These are phyloP conservation scores for Macaria notata DNA, from an alignment of 2,888 invertebrate genomes.

Conservation along the genomic window DNA sequence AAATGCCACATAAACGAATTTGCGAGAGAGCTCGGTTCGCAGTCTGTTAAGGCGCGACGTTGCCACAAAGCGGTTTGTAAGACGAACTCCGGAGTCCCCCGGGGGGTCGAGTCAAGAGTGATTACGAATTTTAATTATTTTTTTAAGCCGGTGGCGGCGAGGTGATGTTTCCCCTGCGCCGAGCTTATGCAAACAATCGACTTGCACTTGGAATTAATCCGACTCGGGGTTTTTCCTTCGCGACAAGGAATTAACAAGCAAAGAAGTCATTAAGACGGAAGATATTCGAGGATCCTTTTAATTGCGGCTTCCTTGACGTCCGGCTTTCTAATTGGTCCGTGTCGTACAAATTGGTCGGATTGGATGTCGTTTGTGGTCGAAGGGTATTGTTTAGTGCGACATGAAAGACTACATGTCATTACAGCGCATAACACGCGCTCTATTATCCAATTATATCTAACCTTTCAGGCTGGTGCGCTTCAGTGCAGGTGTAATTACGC, in stretches of 20 bases:
- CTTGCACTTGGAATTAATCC: conserved; percentile 82
- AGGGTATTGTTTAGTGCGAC: conserved; percentile 41
- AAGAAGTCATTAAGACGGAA: conserved; percentile 81
- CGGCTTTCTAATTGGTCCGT: conserved; percentile 77
- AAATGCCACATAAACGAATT: conserved; percentile 56
- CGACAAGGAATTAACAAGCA: conserved; percentile 82
- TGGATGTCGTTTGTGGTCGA: conserved; percentile 52
- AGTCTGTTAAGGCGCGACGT: conserved; percentile 44
- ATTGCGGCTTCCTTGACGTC: conserved; percentile 77
- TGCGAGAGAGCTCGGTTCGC: conserved; percentile 51
- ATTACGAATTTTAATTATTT: conserved; percentile 83
- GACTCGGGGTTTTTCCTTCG: conserved; percentile 75
- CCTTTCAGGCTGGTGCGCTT: conserved; percentile 70
- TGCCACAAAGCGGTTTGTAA: conserved; percentile 43
- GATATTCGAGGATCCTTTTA: conserved; percentile 80
- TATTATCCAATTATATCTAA: conserved; percentile 81
- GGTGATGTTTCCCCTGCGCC: conserved; percentile 77
- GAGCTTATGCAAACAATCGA: conserved; percentile 82
- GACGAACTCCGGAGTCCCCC: conserved; percentile 55
- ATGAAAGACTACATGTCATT: conserved; percentile 64
- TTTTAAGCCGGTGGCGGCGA: conserved; percentile 81
- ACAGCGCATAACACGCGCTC: conserved; percentile 63
- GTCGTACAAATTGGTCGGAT: conserved; percentile 68
- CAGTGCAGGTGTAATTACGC: conserved; percentile 62
- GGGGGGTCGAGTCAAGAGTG: conserved; percentile 78